Conservation (phyloP, 2,113 vertebrate genomes). For the Micromys minutus region DNA sequence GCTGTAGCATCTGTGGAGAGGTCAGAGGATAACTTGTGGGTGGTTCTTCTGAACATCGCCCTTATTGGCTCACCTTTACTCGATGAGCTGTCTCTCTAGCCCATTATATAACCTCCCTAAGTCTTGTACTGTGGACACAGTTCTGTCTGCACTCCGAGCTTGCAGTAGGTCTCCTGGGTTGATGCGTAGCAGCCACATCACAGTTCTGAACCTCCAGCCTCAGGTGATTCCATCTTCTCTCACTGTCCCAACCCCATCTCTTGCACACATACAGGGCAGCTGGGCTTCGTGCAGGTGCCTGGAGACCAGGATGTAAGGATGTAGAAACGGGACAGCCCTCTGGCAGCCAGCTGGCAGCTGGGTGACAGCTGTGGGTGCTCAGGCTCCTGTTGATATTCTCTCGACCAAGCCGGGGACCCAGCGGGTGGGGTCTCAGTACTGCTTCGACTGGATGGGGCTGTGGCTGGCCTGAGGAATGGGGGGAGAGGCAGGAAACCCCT, state of each 20-base stretch:
- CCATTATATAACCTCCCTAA: not conserved
- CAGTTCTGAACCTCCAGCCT: not conserved
- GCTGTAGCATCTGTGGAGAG: not conserved
- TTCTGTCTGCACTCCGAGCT: not conserved
- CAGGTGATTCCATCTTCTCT: not conserved
- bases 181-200: not conserved
- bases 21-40: not conserved
- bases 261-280: not conserved
- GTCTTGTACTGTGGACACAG: not conserved
- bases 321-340: not conserved
- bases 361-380: not conserved
- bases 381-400: not conserved
- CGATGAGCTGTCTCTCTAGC: not conserved
- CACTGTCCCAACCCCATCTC: no score
- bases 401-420: not conserved
- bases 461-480: not conserved
- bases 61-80: not conserved
- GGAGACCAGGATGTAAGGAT: not conserved
- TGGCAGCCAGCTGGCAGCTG: not conserved
- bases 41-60: not conserved
- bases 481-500: constrained; percentile 66
- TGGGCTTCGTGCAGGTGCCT: not conserved
- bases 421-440: constrained; percentile 47
- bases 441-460: not conserved
- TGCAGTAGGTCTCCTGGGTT: not conserved